Conservation (phyloP, 1,140 invertebrate genomes). For the Listronotus oregonensis region DNA sequence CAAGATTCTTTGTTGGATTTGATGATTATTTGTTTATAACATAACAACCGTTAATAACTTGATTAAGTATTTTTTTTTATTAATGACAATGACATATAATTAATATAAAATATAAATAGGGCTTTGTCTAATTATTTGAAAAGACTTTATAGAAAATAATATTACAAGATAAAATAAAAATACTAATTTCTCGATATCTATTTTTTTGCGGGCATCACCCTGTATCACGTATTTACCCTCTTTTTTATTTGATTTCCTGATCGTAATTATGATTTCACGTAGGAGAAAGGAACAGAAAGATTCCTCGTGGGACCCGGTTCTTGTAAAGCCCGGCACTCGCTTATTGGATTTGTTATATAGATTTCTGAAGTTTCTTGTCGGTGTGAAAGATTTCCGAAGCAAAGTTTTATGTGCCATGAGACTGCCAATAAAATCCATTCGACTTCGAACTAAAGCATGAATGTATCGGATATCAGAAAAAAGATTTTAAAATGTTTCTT, state of each 20-base stretch:
- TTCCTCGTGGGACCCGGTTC: slow-evolving; percentile 12
- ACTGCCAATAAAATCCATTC: slow-evolving; percentile 28
- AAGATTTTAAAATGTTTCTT: slow-evolving; percentile 1
- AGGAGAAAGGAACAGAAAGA: background rate
- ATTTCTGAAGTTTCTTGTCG: slow-evolving; percentile 8
- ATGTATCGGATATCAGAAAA: slow-evolving; percentile 16
- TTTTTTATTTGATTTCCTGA: slow-evolving; percentile 25
- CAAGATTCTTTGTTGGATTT: no score
- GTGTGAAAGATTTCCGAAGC: slow-evolving; percentile 35
- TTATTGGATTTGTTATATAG: slow-evolving; percentile 35
- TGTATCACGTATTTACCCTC: slow-evolving; percentile 26
- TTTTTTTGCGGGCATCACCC: slow-evolving; percentile 1
- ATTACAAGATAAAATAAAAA: no score
- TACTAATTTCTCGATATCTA: no score
- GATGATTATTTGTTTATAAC: no score
- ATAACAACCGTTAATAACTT: no score
- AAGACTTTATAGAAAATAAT: no score
- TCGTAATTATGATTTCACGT: slow-evolving; percentile 30
- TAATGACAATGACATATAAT: no score
- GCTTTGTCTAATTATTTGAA: no score
- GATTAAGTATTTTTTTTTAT: no score
- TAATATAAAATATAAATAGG: no score
- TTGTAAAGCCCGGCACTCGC: slow-evolving; percentile 19
- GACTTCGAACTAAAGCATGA: slow-evolving; percentile 1
- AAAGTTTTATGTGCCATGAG: slow-evolving; percentile 33